A percentile compares a stretch with the other conserved stretches of the same genome.
These are phyloP conservation scores for Octonoba sinensis DNA, from an alignment of 2,888 invertebrate genomes.

Conservation along the genomic window DNA sequence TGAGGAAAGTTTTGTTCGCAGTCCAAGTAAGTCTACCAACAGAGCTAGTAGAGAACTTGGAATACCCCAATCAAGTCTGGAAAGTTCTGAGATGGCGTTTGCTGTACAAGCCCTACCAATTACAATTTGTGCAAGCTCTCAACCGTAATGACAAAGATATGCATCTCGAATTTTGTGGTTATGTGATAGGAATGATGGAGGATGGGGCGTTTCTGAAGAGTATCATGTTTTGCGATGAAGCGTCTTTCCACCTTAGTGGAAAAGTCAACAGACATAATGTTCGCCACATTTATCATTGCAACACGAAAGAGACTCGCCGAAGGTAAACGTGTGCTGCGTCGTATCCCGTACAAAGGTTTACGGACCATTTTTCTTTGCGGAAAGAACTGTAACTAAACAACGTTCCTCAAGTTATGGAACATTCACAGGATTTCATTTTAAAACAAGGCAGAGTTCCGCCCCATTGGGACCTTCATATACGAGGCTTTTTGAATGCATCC, in stretches of 20 bases:
- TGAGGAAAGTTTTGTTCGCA: no score
- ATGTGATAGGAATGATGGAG: neutral
- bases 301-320: slow-evolving; percentile 43
- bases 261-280: slow-evolving; percentile 2
- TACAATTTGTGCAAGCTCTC: slow-evolving; percentile 5
- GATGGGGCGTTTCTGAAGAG: neutral
- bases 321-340: slow-evolving; percentile 48
- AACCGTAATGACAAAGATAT: neutral
- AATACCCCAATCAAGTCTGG: slow-evolving; percentile 5
- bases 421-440: slow-evolving; percentile 47
- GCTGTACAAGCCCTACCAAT: neutral
- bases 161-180: neutral
- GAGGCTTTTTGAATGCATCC: slow-evolving; percentile 11
- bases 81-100: neutral
- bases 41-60: slow-evolving; percentile 11
- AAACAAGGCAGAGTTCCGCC: slow-evolving; percentile 52
- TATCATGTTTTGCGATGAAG: slow-evolving; percentile 6
- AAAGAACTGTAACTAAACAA: slow-evolving; percentile 34
- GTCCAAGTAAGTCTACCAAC: neutral
- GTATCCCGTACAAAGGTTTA: slow-evolving; percentile 18
- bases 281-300: neutral
- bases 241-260: neutral
- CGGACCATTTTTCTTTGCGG: slow-evolving; percentile 57
- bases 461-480: slow-evolving; percentile 18
- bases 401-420: slow-evolving; percentile 51